Evolutionary conservation across 2,888 invertebrate genomes (phyloP).

Genomic region (Poecilobothrus nobilitatus): DNA sequence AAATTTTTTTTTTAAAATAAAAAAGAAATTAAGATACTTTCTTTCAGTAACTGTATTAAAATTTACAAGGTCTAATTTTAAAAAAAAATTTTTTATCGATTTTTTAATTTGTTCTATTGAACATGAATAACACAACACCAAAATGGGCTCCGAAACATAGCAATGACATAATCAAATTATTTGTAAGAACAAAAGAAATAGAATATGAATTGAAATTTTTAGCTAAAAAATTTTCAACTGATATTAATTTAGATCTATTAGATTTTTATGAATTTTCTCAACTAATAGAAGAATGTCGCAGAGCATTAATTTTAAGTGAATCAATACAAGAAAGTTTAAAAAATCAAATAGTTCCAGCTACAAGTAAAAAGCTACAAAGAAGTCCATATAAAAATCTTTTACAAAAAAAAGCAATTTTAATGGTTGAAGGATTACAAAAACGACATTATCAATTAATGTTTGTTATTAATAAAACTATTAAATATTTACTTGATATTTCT

Average conservation of each 20-base stretch:
- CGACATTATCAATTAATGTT: conserved; percentile 37
- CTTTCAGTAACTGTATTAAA: too few relatives aligned
- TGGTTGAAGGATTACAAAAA: conserved; percentile 23
- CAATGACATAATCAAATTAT: conserved; percentile 20
- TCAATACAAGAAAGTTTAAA: conserved; percentile 20
- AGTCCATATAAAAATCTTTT: conserved; percentile 40
- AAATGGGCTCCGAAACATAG: conserved; percentile 12
- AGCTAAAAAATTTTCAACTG: conserved; percentile 38
- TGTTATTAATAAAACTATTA: conserved; percentile 36
- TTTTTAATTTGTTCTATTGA: not conserved
- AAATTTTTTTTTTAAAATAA: not conserved
- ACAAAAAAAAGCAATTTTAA: conserved; percentile 22
- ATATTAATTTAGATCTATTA: conserved; percentile 39
- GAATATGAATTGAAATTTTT: conserved; percentile 37
- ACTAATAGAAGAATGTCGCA: conserved; percentile 29
- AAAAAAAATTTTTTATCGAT: not conserved
- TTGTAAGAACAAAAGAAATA: conserved; percentile 36
- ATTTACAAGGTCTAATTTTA: too few relatives aligned
- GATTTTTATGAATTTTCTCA: conserved; percentile 34
- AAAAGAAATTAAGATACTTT: not conserved
- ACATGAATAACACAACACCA: conserved; percentile 9
- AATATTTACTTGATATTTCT: conserved; percentile 23
- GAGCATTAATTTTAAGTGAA: conserved; percentile 21
- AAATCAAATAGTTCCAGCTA: conserved; percentile 17
- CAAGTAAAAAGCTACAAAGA: conserved; percentile 37